Evolutionary conservation across 2,888 invertebrate species (phyloP).

Genomic region (Nasonia oneida): DNA sequence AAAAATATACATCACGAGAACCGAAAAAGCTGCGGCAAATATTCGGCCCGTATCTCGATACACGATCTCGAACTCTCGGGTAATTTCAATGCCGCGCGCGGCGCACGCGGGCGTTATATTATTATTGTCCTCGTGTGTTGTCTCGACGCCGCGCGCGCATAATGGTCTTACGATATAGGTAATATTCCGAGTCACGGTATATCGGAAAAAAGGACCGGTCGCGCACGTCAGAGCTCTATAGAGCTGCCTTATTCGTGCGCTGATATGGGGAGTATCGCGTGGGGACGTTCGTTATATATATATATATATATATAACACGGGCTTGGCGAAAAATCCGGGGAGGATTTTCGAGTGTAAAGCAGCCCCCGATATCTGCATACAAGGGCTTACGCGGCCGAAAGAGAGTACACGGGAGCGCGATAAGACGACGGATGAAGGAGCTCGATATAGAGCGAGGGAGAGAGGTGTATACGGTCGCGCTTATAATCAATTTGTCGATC

Average conservation of each 20-base stretch:
- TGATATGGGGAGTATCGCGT: background rate
- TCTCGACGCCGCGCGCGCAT: conserved; percentile 14
- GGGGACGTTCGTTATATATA: background rate
- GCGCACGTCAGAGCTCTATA: conserved; percentile 33
- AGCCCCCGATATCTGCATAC: background rate
- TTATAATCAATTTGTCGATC: conserved; percentile 61
- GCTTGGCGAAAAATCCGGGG: conserved; percentile 43
- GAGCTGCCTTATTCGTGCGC: conserved; percentile 5
- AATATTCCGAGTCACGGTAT: conserved; percentile 73
- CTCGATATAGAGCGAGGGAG: background rate
- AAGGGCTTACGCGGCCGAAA: background rate
- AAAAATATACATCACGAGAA: background rate
- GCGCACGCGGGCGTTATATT: conserved; percentile 36
- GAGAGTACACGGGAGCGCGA: background rate
- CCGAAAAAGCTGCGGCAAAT: conserved; percentile 29
- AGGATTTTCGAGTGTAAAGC: conserved; percentile 41
- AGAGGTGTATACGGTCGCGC: background rate
- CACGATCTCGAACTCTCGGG: conserved; percentile 49
- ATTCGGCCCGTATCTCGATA: conserved; percentile 39
- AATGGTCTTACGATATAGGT: conserved; percentile 66
- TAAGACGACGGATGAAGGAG: conserved; percentile 32
- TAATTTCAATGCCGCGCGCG: conserved; percentile 57
- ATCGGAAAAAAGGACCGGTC: conserved; percentile 32
- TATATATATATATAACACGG: background rate
- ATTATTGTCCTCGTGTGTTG: conserved; percentile 61